phyloP scores from a whole-genome alignment of 1,140 invertebrate genomes.

The Zaprionus tsacasi region DNA sequence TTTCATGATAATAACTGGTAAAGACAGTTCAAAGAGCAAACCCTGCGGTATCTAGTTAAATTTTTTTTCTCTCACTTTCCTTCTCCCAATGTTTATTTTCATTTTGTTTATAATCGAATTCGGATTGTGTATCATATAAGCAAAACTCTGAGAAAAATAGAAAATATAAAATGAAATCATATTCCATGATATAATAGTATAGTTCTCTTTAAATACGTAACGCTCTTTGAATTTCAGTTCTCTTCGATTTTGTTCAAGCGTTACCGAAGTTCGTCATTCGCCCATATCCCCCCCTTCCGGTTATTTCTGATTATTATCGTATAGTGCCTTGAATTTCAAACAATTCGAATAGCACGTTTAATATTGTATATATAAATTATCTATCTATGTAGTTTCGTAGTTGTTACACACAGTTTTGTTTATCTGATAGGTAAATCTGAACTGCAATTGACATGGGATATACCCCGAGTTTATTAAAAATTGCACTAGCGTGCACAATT shows the following conservation, averaged over 20 bases:
- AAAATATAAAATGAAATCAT: not conserved
- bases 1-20: not conserved
- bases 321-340: too few relatives aligned
- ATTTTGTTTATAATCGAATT: too few relatives aligned
- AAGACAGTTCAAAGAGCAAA: not conserved
- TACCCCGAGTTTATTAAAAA: slow-evolving; percentile 31
- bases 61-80: not conserved
- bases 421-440: not conserved
- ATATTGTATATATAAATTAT: not conserved
- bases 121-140: not conserved
- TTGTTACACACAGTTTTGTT: not conserved
- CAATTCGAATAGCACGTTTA: too few relatives aligned
- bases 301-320: not conserved
- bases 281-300: too few relatives aligned
- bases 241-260: not conserved
- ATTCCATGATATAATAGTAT: not conserved
- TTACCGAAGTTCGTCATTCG: not conserved
- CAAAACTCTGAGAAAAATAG: not conserved
- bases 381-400: not conserved
- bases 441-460: slow-evolving; percentile 4
- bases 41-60: not conserved
- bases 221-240: not conserved
- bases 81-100: not conserved
- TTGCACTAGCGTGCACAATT: slow-evolving; percentile 43
- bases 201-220: not conserved